Conservation (phyloP, 2,797 vertebrate genomes). For the Scomberomorus guttatus region DNA sequence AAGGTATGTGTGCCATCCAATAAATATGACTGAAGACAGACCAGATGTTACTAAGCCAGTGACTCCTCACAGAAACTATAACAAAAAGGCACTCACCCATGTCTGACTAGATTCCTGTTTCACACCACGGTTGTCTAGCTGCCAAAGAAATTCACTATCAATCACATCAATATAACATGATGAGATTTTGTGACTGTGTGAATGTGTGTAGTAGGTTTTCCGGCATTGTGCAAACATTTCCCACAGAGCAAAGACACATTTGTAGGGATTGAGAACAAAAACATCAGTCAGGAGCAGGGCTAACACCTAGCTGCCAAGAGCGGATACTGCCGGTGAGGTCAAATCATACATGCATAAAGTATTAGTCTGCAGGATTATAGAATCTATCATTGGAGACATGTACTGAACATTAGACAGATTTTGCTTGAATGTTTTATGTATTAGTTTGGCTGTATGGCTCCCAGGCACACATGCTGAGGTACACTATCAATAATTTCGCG, state of each 20-base stretch:
- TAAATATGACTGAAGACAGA: not conserved
- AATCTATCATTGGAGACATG: not conserved
- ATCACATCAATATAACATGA: conserved; percentile 42
- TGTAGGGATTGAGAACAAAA: conserved; percentile 49
- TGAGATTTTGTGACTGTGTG: conserved; percentile 7
- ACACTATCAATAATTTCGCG: conserved; percentile 12
- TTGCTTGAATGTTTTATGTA: not conserved
- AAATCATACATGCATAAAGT: conserved; percentile 9
- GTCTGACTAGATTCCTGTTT: conserved; percentile 13
- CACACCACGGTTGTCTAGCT: not conserved
- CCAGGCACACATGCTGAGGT: conserved; percentile 1
- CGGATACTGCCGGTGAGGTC: conserved; percentile 27
- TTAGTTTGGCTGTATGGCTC: conserved; percentile 2
- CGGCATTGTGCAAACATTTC: conserved; percentile 20
- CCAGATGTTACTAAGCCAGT: not conserved
- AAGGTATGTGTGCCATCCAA: no score
- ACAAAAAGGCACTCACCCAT: conserved; percentile 9
- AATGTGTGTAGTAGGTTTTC: conserved; percentile 10
- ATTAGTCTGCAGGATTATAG: conserved; percentile 25
- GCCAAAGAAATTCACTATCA: conserved; percentile 38
- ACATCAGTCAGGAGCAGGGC: conserved; percentile 31
- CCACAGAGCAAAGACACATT: conserved; percentile 19
- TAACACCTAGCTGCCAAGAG: conserved; percentile 28
- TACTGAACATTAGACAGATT: not conserved
- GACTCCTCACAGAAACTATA: not conserved